Evolutionary conservation across 2,113 vertebrate species (phyloP).

Genomic region (Anthoscopus minutus): DNA sequence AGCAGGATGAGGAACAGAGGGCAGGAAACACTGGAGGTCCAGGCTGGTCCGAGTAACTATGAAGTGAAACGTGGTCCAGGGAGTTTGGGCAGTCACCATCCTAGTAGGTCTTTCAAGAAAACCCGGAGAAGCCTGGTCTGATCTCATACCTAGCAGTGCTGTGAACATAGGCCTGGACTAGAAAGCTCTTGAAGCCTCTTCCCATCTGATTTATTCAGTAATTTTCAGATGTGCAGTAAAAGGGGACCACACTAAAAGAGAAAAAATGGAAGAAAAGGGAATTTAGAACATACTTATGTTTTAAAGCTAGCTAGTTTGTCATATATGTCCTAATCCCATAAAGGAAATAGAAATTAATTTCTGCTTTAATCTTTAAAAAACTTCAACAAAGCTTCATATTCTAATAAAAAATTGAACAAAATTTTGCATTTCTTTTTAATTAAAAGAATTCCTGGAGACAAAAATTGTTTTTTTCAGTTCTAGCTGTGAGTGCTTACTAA

Average conservation of each 20-base stretch:
- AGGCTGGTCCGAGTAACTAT: not conserved
- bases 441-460: not conserved
- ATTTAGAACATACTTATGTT: not conserved
- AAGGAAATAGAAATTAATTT: not conserved
- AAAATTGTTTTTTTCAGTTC: not conserved
- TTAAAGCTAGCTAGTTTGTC: too few relatives aligned
- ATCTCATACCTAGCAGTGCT: not conserved
- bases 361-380: not conserved
- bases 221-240: not conserved
- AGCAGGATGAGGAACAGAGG: not conserved
- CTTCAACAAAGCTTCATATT: not conserved
- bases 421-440: not conserved
- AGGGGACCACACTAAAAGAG: not conserved
- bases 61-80: not conserved
- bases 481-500: not conserved
- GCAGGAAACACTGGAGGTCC: not conserved
- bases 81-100: not conserved
- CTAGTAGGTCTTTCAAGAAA: not conserved
- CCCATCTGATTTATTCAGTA: not conserved
- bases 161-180: not conserved
- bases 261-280: not conserved
- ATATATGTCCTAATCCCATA: accelerated
- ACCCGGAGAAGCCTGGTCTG: not conserved
- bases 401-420: not conserved
- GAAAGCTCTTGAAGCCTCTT: not conserved